Base-by-base conservation (phyloP, 2,888 invertebrate species). In the Geophilus truncorum region DNA sequence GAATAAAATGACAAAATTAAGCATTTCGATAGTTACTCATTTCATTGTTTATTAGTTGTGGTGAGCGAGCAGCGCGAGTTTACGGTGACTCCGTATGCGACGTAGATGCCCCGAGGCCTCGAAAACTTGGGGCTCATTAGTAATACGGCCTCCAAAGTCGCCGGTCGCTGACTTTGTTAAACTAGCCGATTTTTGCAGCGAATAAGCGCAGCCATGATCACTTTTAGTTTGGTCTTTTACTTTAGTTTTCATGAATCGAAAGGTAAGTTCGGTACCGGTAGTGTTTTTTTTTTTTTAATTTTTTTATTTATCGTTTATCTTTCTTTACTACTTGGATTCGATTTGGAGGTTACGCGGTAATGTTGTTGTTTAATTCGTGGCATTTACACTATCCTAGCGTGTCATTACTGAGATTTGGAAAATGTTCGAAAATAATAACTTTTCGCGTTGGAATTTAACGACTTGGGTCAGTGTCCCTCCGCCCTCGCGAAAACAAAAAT, bases 381-480 rank as follows among this genome's bases (percentile, higher is more conserved):
- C 32, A 32, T 9, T 32, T 32, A 32, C 32, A 32, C 32, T 9
- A 9, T 4, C 9, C 12, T 40, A 5, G 2, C 2, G 4, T 45
- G 45, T 45, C n/a, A 45, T 45, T 45, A 45, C 15, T 5, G 45
- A n/a, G 45, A 45, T 5, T 45, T 45, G 21, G 45, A 12, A 45
- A 18, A 45, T 15, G 45, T 12, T 7, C n/a, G 23, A 23, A 57
- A 23, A 23, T 57, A 21, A n/a, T n/a, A n/a, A 57, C 21, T 21
- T 21, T 62, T 62, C 25, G 2, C 21, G n/a, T 21, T n/a, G 15
- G 15, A 40, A 15, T 32, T 32, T 51, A 21, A 21, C 4, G 18
- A 18, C 18, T 51, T 51, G 51, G 57, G 70, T 70, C 70, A 70
- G 70, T 70, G 70, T 70, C 70, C 70, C 70, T 70, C 70, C 70